Base-by-base conservation (phyloP, 2,113 vertebrate genomes). In the Forbesichthys papilliferus region DNA sequence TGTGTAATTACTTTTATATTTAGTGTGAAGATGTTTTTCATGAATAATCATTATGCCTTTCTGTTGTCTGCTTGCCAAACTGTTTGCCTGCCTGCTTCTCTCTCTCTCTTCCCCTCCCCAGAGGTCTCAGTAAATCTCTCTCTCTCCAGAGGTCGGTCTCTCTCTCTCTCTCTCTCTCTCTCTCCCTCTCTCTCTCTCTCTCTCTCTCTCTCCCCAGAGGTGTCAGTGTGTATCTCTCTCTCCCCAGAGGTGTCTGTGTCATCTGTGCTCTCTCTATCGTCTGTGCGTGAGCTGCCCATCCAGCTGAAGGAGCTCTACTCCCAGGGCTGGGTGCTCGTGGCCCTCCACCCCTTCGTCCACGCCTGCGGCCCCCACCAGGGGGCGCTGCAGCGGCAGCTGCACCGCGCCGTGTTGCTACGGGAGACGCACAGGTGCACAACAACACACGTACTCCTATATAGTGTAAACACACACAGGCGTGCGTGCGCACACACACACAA, bases 321-420 rank as follows among this genome's bases (percentile, higher is more conserved):
- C 36, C 94, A 96, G 87, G 96, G 96, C 61, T 99, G 96, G 47
- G 61, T 93, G n/a, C 91, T 99, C 90, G 95, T 93, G 12, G 90
- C 95, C 10, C 91, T 99, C 84, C 96, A 98, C 78, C 96, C 96
- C 4, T 98, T 99, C 18, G 93, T 98, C 69, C 96, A 97, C 75
- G 90, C 94, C 9, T 92, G 91, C 36, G 93, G 92, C 18, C 93
- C 92, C 54, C 89, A 82, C 67, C 93, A 95, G 61, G 95, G 90
- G 36, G 94, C 90, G 66, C 92, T 94, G 61, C 94, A 96, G 42
- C 94, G 95, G 66, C 95, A 95, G 91, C 95, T 98, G 69, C 96
- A 97, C 87, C 92, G 96, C 62, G 96, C 96, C 10, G 95, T 99
- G 81, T 87, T 99, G 85, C 94, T 98, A 83, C 93, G 94, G 86